Base-by-base conservation (phyloP, 2,113 vertebrate species). In the Peromyscus leucopus region DNA sequence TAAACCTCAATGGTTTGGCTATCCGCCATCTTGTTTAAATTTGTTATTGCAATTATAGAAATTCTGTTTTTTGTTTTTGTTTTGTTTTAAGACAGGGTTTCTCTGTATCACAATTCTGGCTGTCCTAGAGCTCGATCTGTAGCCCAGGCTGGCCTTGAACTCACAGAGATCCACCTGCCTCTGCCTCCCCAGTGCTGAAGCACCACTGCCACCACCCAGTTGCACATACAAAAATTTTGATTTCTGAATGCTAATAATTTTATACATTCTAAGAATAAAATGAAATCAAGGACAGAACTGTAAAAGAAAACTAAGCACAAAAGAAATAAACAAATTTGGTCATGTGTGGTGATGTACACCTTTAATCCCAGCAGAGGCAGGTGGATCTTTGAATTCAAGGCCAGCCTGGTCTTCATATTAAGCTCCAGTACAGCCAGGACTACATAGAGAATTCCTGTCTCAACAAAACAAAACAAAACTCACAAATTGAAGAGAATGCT, bases 261-360 rank as follows among this genome's bases (percentile, higher is more conserved):
- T 61, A 96, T 9, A 91, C 2, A 91, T 71, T 82, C 36, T 39
- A 61, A 80, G 51, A 82, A 82, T 80, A 90, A 96, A 94, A 94
- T 90, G 28, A 79, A 94, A 76, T 94, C 75, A 85, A 82, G 1
- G 36, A 90, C 65, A 36, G 36, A 31, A 26, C 22, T 82, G 9
- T 46, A 4, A 94, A 97, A 96, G 89, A 97, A 86, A 97, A 95
- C 9, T 91, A 63, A 93, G 82, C 21, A 79, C 21, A 94, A 71
- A 2, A 96, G 33, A 89, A 87, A 92, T 91, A 93, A 1, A 82
- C 33, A 82, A n/a, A 57, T 42, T 57, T 82, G 79, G 80, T 57
- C 57, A 84, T 15, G 22, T 7, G 1, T 26, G 22, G 36, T 84
- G 24, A 12, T 26, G 22, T 13, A 83, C 24, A 63, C 7, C 57